A percentile compares a stretch with the other conserved stretches of the same genome.
These are phyloP conservation scores for Euplexia lucipara DNA, from an alignment of 2,888 invertebrate species.

Conservation along the genomic window DNA sequence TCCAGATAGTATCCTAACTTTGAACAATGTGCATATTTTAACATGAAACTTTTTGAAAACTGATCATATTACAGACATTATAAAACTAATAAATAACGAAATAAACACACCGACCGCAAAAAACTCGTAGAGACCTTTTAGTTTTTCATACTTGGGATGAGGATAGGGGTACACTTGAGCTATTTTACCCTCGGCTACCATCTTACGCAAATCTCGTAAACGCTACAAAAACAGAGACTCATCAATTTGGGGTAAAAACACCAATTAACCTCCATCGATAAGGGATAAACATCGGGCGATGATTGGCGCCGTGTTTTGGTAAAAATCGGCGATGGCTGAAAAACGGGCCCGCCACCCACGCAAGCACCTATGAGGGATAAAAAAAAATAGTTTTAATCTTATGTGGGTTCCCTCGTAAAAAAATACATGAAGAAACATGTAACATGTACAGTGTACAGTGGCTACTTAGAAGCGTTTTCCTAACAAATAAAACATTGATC, in stretches of 20 bases:
- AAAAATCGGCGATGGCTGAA: constrained; percentile 67
- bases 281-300: constrained; percentile 72
- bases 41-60: not conserved
- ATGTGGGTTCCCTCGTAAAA: constrained; percentile 47
- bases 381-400: constrained; percentile 4
- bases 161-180: constrained; percentile 33
- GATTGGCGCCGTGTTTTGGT: constrained; percentile 77
- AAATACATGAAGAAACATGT: not conserved
- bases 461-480: too few species aligned
- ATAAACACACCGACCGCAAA: constrained; percentile 9
- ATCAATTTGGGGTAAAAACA: constrained; percentile 78
- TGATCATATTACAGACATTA: constrained; percentile 28
- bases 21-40: constrained; percentile 22
- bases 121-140: not conserved
- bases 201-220: constrained; percentile 74
- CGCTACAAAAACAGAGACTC: constrained; percentile 60
- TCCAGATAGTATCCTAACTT: constrained; percentile 3
- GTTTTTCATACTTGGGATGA: constrained; percentile 9
- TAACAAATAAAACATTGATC: too few species aligned
- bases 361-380: constrained; percentile 55
- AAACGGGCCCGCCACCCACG: constrained; percentile 72
- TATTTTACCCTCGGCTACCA: constrained; percentile 68
- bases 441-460: too few species aligned
- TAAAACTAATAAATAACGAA: constrained; percentile 25
- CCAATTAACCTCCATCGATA: constrained; percentile 81